These are phyloP conservation scores for Melierax canorus DNA, from an alignment of 2,113 vertebrate species.

Conservation along the genomic window DNA sequence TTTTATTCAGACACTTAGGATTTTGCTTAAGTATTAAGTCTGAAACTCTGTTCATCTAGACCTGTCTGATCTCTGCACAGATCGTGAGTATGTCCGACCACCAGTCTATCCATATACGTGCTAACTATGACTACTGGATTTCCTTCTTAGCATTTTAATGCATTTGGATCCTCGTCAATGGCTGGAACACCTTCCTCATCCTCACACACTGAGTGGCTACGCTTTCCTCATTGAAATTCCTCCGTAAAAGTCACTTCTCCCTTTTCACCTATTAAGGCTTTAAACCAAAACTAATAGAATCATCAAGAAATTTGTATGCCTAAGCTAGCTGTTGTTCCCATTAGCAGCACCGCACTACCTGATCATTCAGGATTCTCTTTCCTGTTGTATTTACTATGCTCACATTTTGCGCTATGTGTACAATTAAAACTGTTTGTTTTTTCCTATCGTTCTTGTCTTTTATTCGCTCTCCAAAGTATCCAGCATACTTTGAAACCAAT, in stretches of 20 bases:
- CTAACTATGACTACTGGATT: neutral
- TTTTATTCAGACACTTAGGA: neutral
- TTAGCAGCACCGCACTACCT: neutral
- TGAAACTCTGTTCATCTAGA: neutral
- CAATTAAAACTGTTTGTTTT: neutral
- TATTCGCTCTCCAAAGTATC: neutral
- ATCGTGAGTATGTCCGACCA: neutral
- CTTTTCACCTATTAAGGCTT: neutral
- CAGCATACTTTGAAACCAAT: neutral
- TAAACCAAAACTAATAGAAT: neutral
- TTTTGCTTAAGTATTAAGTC: neutral
- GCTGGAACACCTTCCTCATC: neutral
- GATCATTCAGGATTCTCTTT: neutral
- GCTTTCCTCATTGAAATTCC: neutral
- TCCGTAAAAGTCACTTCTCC: neutral
- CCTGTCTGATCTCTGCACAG: neutral
- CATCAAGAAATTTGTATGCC: neutral
- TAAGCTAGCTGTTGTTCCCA: neutral
- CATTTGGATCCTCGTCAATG: neutral
- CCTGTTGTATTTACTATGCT: neutral
- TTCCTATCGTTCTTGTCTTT: neutral
- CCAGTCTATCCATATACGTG: neutral
- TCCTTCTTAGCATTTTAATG: neutral
- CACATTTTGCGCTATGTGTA: neutral
- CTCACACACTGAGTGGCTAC: neutral